These are phyloP conservation scores for Lottia scabra DNA, from an alignment of 2,888 invertebrate species.

Conservation along the genomic window DNA sequence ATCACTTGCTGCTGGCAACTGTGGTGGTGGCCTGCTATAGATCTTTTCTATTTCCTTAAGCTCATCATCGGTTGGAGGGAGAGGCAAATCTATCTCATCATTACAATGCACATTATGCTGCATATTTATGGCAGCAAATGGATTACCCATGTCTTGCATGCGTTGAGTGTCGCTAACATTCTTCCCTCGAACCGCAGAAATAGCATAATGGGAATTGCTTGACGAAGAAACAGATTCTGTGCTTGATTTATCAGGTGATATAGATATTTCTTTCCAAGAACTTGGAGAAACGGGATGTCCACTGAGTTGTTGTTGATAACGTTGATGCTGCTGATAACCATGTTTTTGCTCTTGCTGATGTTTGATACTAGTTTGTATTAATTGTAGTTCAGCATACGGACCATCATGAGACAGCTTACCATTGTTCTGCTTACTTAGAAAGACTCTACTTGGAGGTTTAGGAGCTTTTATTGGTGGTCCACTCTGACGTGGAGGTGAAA, in stretches of 20 bases:
- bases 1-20: conserved; percentile 18
- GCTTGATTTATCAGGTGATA: conserved; percentile 15
- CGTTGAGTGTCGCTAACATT: conserved; percentile 32
- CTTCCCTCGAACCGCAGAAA: conserved; percentile 16
- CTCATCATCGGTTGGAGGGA: conserved; percentile 60
- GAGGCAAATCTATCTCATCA: conserved; percentile 50
- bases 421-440: conserved; percentile 9
- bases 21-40: conserved; percentile 46
- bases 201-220: conserved; percentile 22
- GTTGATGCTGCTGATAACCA: neutral
- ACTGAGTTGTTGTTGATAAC: neutral
- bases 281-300: neutral
- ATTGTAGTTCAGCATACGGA: conserved; percentile 52
- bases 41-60: conserved; percentile 52
- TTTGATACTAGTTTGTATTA: conserved; percentile 56
- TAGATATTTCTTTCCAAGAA: neutral
- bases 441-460: conserved; percentile 18
- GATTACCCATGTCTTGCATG: conserved; percentile 49
- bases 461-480: conserved; percentile 18
- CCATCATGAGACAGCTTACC: conserved; percentile 26
- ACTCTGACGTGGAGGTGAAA: conserved; percentile 45
- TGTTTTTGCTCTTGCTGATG: conserved; percentile 16
- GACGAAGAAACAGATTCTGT: conserved; percentile 13
- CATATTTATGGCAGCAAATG: conserved; percentile 47
- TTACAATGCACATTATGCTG: conserved; percentile 35